Conservation (phyloP, 2,113 vertebrate species). For the Strix uralensis region DNA sequence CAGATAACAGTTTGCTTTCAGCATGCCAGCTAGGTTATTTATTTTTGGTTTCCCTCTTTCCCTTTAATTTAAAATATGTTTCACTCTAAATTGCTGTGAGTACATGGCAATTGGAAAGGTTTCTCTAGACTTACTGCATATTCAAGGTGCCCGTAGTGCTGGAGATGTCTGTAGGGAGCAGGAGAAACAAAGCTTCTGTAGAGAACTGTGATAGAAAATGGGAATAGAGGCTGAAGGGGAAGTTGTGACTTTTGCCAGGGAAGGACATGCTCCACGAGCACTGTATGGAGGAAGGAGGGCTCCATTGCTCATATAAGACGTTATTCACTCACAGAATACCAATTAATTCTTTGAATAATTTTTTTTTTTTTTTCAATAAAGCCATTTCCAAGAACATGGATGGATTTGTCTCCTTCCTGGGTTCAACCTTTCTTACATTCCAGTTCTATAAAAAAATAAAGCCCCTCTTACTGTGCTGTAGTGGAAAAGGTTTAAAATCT, state of each 20-base stretch:
- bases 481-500: background rate
- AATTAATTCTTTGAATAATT: background rate
- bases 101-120: background rate
- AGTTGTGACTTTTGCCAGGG: fast-evolving
- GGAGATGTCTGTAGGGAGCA: background rate
- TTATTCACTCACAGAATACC: background rate
- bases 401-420: background rate
- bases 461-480: background rate
- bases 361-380: background rate
- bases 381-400: background rate
- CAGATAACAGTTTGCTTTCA: background rate
- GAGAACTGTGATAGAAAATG: background rate
- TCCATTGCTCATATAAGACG: background rate
- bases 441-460: background rate
- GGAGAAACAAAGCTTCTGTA: background rate
- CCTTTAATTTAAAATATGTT: background rate
- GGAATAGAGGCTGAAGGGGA: background rate
- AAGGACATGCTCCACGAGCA: no score
- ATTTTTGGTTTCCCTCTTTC: background rate
- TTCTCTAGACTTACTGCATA: background rate
- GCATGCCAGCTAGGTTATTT: background rate
- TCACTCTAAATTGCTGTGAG: background rate
- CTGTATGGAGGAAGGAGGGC: background rate
- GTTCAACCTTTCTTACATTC: background rate
- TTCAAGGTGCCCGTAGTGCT: background rate